Evolutionary conservation across 37 sponge, comb jelly and placozoan genomes (phyloP), one percentile per base, ranked within the genome.

Genomic region (Spongia lamella): DNA sequence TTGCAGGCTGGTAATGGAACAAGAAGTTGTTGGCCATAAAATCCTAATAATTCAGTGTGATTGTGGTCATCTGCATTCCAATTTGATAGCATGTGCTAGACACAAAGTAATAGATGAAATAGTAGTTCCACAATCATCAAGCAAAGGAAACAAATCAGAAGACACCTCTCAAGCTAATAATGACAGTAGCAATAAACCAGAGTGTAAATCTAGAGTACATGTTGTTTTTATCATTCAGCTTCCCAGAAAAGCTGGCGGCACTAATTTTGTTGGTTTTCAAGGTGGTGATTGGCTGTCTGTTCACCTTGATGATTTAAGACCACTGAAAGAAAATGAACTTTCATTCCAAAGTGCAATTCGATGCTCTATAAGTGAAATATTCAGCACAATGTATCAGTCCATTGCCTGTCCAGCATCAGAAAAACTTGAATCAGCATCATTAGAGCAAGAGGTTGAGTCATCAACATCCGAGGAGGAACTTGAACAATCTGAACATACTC

Each of bases 31-130:
- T 29, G 35, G 37, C 16, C 35, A 75, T 21, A 37, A 55, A 24
- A 72, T 90, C 6, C 38, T 90, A 13, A 57, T 94, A 27, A 77
- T 94, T 13, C 91, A 91, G 75, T 95, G 96, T 79, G 92, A 88
- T 50, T 81, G 75, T 63, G 96, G 96, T 25, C 56, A 82, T 25
- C 25, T 68, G 24, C 60, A 77, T 64, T 54, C 62, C 2, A 70
- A 88, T 25, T 83, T 88, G 16, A 70, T 88, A 47, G 83, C 88
- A 20, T 88, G 88, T 70, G 88, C 88, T 64, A 66, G 88, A 20
- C 70, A 88, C 61, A 57, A 68, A n/a, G 58, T 73, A 49, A 67
- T 75, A 39, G 88, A 88, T 56, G 79, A 69, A 38, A 27, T 68
- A 5, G 72, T 51, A 50, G 25, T 24, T 9, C 7, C 68, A 11